Conservation (phyloP, 2,888 invertebrate species). For the Cephus pygmeus region DNA sequence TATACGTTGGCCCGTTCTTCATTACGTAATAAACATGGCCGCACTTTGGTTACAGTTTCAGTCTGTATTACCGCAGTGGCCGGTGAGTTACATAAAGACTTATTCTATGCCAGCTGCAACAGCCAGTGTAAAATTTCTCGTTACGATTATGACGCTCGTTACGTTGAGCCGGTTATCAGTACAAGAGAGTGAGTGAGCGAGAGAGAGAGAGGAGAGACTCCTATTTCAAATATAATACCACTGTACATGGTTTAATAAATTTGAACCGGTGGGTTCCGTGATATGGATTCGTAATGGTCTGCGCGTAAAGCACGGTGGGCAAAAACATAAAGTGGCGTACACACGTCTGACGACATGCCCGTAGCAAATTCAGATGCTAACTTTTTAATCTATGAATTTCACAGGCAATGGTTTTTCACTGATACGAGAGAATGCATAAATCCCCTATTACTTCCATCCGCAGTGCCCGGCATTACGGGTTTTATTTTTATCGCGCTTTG, state of each 20-base stretch:
- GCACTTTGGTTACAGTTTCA: conserved; percentile 35
- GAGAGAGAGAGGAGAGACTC: neutral
- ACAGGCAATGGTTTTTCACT: neutral
- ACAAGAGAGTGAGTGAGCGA: neutral
- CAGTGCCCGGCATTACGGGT: neutral
- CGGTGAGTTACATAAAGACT: conserved; percentile 12
- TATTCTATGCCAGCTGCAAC: conserved; percentile 25
- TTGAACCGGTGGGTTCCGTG: conserved; percentile 28
- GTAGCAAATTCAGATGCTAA: neutral
- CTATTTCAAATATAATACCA: neutral
- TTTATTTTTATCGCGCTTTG: neutral
- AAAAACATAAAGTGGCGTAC: neutral
- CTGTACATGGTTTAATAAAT: conserved; percentile 55
- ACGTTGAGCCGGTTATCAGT: neutral
- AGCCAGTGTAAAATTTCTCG: conserved; percentile 51
- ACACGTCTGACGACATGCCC: neutral
- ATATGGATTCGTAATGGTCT: conserved; percentile 27
- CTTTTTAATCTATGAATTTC: neutral
- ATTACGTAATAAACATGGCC: conserved; percentile 46
- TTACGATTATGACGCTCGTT: conserved; percentile 53
- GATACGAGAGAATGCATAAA: neutral
- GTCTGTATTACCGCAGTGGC: conserved; percentile 28
- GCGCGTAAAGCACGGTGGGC: neutral
- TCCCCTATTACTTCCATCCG: neutral
- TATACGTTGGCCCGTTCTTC: conserved; percentile 17